Evolutionary conservation across 2,888 invertebrate genomes (phyloP), one percentile per base, ranked within the genome.

Genomic region (Galeruca laticollis): DNA sequence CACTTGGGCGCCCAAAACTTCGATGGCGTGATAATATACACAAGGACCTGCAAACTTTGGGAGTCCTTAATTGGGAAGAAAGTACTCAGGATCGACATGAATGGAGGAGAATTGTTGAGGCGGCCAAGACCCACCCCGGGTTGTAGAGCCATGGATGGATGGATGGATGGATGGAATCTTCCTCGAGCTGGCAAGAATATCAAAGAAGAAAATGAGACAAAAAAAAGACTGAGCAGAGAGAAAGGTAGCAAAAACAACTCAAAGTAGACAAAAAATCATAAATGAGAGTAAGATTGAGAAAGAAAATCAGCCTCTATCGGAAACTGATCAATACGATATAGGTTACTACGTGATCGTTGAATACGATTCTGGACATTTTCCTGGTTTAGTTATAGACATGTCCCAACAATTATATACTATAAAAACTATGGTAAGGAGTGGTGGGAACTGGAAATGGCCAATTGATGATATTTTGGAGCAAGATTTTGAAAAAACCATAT

Each of bases 141-240:
- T n/a, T n/a, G n/a, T n/a, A n/a, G n/a, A n/a, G n/a, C n/a, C n/a
- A n/a, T n/a, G n/a, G n/a, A n/a, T n/a, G n/a, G n/a, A n/a, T n/a
- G n/a, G n/a, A n/a, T n/a, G n/a, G n/a, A n/a, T n/a, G n/a, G n/a
- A n/a, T n/a, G n/a, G n/a, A n/a, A n/a, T 37, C 31, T 47, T 61
- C 49, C 18, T 0, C 31, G 20, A 59, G 8, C 11, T 59, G 57
- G 35, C 26, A 57, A n/a, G 59, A 40, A 59, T 59, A 59, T 59
- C 3, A 59, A n/a, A 35, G 37, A 37, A 6, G 37, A 37, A 37
- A 37, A 37, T 37, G 6, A 37, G 37, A 37, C 8, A 37, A 37
- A 37, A 37, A 37, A 37, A 10, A 37, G 37, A 37, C 10, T 6
- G 37, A 37, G 37, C 37, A 37, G 37, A 37, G 37, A 37, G 37